phyloP scores from a whole-genome alignment of 2,797 vertebrate species.

The Anableps anableps region DNA sequence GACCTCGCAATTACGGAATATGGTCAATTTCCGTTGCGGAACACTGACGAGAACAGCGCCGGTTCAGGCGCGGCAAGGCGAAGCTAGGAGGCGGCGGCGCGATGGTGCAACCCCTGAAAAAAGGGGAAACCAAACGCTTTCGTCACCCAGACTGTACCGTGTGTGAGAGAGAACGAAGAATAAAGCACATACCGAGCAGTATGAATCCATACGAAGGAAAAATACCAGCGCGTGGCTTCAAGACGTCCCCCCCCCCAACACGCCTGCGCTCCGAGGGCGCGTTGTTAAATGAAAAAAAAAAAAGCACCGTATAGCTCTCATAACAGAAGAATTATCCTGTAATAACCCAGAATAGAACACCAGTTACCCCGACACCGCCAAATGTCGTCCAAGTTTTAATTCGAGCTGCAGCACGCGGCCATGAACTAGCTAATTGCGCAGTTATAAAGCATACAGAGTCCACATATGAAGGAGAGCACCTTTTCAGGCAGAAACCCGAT shows the following conservation, averaged over 20 bases:
- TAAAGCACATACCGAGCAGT: neutral
- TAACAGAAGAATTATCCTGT: slow-evolving; percentile 42
- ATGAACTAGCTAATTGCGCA: slow-evolving; percentile 69
- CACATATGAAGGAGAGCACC: slow-evolving; percentile 18
- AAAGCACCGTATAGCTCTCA: slow-evolving; percentile 10
- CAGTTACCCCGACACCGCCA: slow-evolving; percentile 22
- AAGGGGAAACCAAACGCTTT: slow-evolving; percentile 12
- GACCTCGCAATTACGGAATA: slow-evolving; percentile 36
- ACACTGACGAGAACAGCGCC: slow-evolving; percentile 32
- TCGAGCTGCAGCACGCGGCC: slow-evolving; percentile 30
- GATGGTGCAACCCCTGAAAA: slow-evolving; percentile 53
- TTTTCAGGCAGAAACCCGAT: neutral
- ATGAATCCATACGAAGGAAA: neutral
- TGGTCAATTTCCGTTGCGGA: slow-evolving; percentile 60
- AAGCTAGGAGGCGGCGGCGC: slow-evolving; percentile 15
- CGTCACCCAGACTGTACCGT: slow-evolving; percentile 1
- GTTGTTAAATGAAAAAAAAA: slow-evolving; percentile 24
- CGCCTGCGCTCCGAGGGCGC: slow-evolving; percentile 48
- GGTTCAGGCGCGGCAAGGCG: neutral
- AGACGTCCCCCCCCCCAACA: slow-evolving; percentile 17
- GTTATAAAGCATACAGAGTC: slow-evolving; percentile 52
- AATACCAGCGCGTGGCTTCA: neutral
- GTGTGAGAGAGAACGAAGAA: neutral
- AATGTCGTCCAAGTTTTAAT: slow-evolving; percentile 47
- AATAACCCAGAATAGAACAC: slow-evolving; percentile 52